phyloP scores from a whole-genome alignment of 2,113 vertebrate species.

The Strix uralensis region DNA sequence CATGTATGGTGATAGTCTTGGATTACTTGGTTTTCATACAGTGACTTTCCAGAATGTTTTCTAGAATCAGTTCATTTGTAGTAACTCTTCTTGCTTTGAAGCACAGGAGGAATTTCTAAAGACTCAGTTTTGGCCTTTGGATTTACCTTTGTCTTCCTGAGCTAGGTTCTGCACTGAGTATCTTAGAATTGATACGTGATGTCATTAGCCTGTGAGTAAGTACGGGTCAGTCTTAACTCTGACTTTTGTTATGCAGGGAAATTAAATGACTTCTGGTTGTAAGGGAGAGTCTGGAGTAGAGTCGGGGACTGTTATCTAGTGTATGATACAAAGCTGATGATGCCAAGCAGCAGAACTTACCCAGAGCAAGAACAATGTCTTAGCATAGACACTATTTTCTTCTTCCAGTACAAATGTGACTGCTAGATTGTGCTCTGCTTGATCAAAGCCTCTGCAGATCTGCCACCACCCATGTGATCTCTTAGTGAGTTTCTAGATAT shows the following conservation, averaged over 20 bases:
- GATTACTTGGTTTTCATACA: background rate
- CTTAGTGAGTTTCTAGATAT: background rate
- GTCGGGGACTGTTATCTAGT: background rate
- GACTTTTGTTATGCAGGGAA: background rate
- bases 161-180: background rate
- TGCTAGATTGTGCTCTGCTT: background rate
- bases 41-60: background rate
- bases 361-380: constrained; percentile 6
- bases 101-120: background rate
- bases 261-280: background rate
- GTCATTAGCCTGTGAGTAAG: background rate
- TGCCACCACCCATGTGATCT: background rate
- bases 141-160: background rate
- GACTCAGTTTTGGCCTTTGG: background rate
- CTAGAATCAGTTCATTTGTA: background rate
- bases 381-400: background rate
- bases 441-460: background rate
- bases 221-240: background rate
- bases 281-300: background rate
- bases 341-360: background rate
- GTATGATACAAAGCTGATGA: background rate
- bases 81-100: background rate
- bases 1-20: accelerated
- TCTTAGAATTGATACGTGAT: background rate
- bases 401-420: background rate